These are phyloP conservation scores for Bryconaethiops microstoma DNA, from an alignment of 2,797 vertebrate genomes.

Conservation along the genomic window DNA sequence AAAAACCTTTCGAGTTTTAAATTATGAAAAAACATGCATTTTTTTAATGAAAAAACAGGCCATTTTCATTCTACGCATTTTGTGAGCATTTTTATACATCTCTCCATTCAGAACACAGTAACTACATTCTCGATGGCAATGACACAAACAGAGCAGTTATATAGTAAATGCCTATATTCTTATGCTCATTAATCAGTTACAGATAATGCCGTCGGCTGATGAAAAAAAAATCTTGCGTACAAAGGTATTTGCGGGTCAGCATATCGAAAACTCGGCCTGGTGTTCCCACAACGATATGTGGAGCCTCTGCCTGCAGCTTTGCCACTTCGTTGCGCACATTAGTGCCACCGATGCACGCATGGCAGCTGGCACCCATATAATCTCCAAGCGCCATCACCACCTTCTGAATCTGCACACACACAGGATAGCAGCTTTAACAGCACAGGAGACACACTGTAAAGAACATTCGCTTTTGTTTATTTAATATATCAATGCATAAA, in stretches of 20 bases:
- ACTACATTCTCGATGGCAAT: too few species aligned
- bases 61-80: too few species aligned
- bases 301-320: conserved; percentile 85
- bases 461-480: too few species aligned
- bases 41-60: too few species aligned
- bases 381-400: conserved; percentile 90
- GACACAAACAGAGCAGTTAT: too few species aligned
- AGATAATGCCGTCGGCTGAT: neutral
- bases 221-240: conserved; percentile 73
- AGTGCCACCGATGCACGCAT: conserved; percentile 91
- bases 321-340: conserved; percentile 85
- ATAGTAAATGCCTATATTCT: too few species aligned
- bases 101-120: too few species aligned
- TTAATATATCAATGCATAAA: too few species aligned
- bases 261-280: conserved; percentile 89
- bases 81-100: too few species aligned
- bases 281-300: conserved; percentile 89
- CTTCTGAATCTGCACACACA: conserved; percentile 84
- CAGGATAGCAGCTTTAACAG: neutral
- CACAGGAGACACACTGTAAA: too few species aligned
- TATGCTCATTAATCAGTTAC: neutral
- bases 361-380: conserved; percentile 89
- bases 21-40: too few species aligned
- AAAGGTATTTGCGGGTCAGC: conserved; percentile 82
- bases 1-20: too few species aligned